Percentiles rank a stretch among this genome's conserved stretches.
Conservation (phyloP, 1,140 invertebrate genomes). For the Centruroides vittatus region DNA sequence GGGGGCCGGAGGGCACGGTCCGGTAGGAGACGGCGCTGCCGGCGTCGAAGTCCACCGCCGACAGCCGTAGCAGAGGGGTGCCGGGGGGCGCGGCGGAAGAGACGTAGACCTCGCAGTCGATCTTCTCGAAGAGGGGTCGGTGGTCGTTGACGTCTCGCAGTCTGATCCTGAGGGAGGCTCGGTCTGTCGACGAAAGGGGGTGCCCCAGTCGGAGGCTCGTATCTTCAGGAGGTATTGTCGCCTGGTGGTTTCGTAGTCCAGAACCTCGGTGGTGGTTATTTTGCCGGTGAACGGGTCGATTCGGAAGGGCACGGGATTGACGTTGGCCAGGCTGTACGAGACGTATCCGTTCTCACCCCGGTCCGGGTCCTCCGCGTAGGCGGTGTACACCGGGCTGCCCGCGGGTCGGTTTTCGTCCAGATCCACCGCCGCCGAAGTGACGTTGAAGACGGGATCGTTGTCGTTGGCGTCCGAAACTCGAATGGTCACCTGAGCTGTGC, state of each 20-base stretch:
- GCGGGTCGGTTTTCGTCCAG: slow-evolving; percentile 71
- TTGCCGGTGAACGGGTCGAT: slow-evolving; percentile 88
- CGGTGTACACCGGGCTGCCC: slow-evolving; percentile 62
- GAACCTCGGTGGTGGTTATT: slow-evolving; percentile 58
- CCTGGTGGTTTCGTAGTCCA: slow-evolving; percentile 85
- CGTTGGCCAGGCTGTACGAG: slow-evolving; percentile 80
- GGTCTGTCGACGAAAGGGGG: slow-evolving; percentile 73
- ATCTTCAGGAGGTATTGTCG: slow-evolving; percentile 57
- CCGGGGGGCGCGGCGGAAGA: slow-evolving; percentile 63
- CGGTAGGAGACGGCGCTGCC: slow-evolving; percentile 75
- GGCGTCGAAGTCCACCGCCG: slow-evolving; percentile 84
- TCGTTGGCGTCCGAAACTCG: slow-evolving; percentile 78
- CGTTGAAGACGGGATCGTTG: slow-evolving; percentile 78
- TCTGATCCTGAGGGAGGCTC: slow-evolving; percentile 67
- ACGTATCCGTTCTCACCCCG: slow-evolving; percentile 88
- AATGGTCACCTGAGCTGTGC: slow-evolving; percentile 73
- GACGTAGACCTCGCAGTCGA: slow-evolving; percentile 70
- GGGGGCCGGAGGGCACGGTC: slow-evolving; percentile 72
- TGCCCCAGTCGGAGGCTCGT: slow-evolving; percentile 88
- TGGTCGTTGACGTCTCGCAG: slow-evolving; percentile 86
- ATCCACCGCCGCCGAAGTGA: slow-evolving; percentile 36
- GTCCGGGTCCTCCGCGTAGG: slow-evolving; percentile 73
- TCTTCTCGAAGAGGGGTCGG: slow-evolving; percentile 52
- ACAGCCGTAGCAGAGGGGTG: slow-evolving; percentile 76
- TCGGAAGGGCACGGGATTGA: slow-evolving; percentile 69